Percentiles rank a stretch among this genome's conserved stretches.
phyloP scores from a whole-genome alignment of 2,797 vertebrate genomes.

The Ataeniobius toweri region DNA sequence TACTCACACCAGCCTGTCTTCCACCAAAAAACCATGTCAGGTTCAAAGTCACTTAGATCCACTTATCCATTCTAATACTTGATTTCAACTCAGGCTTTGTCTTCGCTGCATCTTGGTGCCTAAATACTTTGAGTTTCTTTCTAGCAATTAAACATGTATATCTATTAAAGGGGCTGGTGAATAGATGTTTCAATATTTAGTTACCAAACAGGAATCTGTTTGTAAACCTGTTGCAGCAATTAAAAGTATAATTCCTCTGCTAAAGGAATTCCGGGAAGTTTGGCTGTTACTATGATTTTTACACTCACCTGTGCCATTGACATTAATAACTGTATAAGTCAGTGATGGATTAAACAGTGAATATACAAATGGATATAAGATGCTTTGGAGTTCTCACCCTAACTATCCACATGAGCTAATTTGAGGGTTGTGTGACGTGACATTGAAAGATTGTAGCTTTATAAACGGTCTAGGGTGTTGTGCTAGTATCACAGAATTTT shows the following conservation, averaged over 20 bases:
- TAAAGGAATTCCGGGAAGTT: background rate
- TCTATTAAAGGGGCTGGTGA: no score
- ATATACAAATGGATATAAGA: slow-evolving; percentile 35
- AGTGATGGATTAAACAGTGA: slow-evolving; percentile 22
- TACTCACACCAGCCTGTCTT: no score
- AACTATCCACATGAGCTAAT: slow-evolving; percentile 32
- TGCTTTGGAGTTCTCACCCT: slow-evolving; percentile 36
- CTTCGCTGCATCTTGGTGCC: no score
- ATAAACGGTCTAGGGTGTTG: slow-evolving; percentile 28
- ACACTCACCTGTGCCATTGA: slow-evolving; percentile 15
- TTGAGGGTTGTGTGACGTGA: slow-evolving; percentile 33
- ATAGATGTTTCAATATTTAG: no score
- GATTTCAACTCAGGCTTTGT: no score
- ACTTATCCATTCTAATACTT: no score
- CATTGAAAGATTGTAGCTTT: slow-evolving; percentile 25
- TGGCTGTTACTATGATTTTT: slow-evolving; percentile 13
- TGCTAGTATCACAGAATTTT: slow-evolving; percentile 27
- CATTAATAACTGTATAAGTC: slow-evolving; percentile 33
- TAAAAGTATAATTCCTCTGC: background rate
- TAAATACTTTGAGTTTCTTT: no score
- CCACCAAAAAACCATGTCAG: no score
- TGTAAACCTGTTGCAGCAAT: background rate
- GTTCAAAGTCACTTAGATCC: no score
- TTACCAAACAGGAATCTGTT: background rate
- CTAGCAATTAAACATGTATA: no score